phyloP scores from a whole-genome alignment of 2,113 vertebrate genomes.

The Microcebus murinus region DNA sequence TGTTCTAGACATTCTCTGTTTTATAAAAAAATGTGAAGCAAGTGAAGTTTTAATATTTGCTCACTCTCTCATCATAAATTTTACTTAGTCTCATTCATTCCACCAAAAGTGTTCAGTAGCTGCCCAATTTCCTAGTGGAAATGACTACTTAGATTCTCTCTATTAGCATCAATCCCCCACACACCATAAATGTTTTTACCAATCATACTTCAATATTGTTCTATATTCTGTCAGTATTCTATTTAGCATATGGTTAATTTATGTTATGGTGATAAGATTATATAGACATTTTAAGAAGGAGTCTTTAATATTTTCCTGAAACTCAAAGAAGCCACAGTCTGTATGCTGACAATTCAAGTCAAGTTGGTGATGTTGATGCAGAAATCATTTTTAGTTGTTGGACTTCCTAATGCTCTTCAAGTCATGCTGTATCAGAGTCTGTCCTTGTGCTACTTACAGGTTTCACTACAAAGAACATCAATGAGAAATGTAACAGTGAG shows the following conservation, averaged over 20 bases:
- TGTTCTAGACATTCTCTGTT: not conserved
- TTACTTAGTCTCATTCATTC: not conserved
- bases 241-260: not conserved
- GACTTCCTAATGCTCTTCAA: not conserved
- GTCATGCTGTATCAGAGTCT: not conserved
- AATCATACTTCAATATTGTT: not conserved
- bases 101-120: not conserved
- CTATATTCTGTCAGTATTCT: accelerated
- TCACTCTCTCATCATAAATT: not conserved
- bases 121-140: not conserved
- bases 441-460: too few species aligned
- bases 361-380: accelerated
- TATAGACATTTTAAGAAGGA: not conserved
- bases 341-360: not conserved
- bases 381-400: not conserved
- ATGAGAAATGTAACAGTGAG: not conserved
- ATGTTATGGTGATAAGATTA: not conserved
- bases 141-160: not conserved
- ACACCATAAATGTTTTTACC: not conserved
- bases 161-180: not conserved
- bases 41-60: not conserved
- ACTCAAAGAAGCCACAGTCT: not conserved
- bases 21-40: not conserved
- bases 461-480: not conserved
- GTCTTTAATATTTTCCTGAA: not conserved